Evolutionary conservation across 2,113 vertebrate species (phyloP).

Genomic region (Etia nguti): DNA sequence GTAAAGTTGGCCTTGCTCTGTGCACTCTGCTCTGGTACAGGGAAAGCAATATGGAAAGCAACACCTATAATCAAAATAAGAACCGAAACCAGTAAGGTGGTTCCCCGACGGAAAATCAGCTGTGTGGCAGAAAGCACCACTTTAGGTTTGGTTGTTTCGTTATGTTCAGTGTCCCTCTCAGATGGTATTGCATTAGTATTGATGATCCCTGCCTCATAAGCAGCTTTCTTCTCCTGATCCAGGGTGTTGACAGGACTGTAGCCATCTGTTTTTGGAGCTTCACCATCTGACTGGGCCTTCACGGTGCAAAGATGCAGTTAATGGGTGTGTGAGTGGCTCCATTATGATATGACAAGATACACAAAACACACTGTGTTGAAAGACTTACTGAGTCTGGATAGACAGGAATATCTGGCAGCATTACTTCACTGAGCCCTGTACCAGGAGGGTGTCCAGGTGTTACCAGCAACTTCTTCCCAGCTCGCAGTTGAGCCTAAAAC

Average conservation of each 20-base stretch:
- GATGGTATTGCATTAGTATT: background rate
- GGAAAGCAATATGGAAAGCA: constrained; percentile 38
- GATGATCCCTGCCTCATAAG: background rate
- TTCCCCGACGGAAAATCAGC: constrained; percentile 65
- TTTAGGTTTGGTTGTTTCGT: background rate
- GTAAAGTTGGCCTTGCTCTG: constrained; percentile 49
- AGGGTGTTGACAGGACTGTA: constrained; percentile 49
- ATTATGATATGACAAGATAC: background rate
- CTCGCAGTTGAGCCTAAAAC: constrained; percentile 62
- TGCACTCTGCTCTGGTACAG: constrained; percentile 29
- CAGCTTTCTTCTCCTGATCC: constrained; percentile 20
- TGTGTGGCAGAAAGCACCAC: constrained; percentile 52
- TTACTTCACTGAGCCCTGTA: constrained; percentile 9
- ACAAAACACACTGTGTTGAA: background rate
- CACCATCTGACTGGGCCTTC: constrained; percentile 11
- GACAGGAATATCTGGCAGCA: constrained; percentile 22
- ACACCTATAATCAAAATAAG: constrained; percentile 55
- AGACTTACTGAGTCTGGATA: constrained; percentile 2
- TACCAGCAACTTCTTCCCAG: constrained; percentile 31
- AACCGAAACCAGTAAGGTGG: constrained; percentile 15
- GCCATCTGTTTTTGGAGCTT: background rate
- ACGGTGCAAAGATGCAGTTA: background rate
- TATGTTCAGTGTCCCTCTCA: background rate
- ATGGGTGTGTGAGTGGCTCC: background rate
- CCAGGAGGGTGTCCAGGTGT: constrained; percentile 3